phyloP scores from a whole-genome alignment of 2,113 vertebrate species.

The Myrmecobius fasciatus region DNA sequence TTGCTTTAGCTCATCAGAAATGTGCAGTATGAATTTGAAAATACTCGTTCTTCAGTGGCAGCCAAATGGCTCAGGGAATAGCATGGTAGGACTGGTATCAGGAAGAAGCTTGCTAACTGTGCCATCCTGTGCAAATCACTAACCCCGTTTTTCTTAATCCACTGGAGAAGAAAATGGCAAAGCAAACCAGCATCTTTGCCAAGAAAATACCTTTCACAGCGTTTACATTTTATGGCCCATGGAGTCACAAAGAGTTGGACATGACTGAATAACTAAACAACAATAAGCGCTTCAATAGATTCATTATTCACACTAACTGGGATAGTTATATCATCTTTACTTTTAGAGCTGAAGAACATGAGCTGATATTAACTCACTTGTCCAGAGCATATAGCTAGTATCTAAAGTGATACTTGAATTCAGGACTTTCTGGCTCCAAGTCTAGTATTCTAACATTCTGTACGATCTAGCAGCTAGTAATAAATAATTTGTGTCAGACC shows the following conservation, averaged over 20 bases:
- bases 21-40: background rate
- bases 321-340: background rate
- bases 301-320: background rate
- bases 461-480: background rate
- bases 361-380: background rate
- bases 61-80: too few relatives aligned
- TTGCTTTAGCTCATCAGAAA: background rate
- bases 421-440: background rate
- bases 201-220: too few relatives aligned
- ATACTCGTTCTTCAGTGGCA: background rate
- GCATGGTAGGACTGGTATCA: too few relatives aligned
- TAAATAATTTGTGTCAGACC: background rate
- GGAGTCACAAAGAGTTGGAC: too few relatives aligned
- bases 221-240: too few relatives aligned
- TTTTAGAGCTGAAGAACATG: background rate
- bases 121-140: too few relatives aligned
- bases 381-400: background rate
- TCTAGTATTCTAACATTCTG: background rate
- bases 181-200: too few relatives aligned
- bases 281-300: background rate
- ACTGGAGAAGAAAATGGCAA: too few relatives aligned
- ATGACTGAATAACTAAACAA: too few relatives aligned
- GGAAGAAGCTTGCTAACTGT: too few relatives aligned
- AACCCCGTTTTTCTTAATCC: too few relatives aligned
- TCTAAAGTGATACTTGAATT: background rate